phyloP scores from a whole-genome alignment of 2,797 vertebrate species.

The Allobates femoralis region DNA sequence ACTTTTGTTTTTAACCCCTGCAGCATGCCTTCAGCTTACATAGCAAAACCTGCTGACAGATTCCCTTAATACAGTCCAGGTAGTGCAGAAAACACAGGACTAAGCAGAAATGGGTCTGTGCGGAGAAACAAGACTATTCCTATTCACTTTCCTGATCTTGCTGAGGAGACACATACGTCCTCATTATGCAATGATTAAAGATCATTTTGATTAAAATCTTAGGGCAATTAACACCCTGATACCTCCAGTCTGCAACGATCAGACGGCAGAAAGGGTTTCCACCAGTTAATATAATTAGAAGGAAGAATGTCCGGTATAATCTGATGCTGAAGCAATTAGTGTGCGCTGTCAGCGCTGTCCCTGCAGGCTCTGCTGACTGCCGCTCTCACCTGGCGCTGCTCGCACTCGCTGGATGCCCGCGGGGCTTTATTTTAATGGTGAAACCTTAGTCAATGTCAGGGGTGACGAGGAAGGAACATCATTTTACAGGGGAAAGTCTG shows the following conservation, averaged over 20 bases:
- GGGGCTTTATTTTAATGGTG: conserved; percentile 3
- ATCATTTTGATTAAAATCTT: not conserved
- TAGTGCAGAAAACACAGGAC: not conserved
- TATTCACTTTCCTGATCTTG: not conserved
- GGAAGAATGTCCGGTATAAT: not conserved
- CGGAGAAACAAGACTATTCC: not conserved
- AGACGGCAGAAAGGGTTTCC: not conserved
- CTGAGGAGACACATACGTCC: not conserved
- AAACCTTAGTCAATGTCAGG: not conserved
- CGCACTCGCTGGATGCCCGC: conserved; percentile 34
- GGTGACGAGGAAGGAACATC: not conserved
- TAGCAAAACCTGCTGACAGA: too few species aligned
- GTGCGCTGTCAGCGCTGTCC: conserved; percentile 5
- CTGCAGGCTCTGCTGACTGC: conserved; percentile 19
- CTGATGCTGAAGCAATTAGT: not conserved
- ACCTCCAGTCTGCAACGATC: not conserved
- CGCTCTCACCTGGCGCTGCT: not conserved
- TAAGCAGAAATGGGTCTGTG: too few species aligned
- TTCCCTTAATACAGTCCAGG: too few species aligned
- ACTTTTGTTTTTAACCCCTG: too few species aligned
- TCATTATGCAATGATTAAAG: not conserved
- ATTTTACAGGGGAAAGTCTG: not conserved
- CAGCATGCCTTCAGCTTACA: too few species aligned
- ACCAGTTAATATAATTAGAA: not conserved
- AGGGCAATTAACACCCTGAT: not conserved